Base-by-base conservation (phyloP, 2,113 vertebrate genomes). In the Dolichallabes microphthalmus region DNA sequence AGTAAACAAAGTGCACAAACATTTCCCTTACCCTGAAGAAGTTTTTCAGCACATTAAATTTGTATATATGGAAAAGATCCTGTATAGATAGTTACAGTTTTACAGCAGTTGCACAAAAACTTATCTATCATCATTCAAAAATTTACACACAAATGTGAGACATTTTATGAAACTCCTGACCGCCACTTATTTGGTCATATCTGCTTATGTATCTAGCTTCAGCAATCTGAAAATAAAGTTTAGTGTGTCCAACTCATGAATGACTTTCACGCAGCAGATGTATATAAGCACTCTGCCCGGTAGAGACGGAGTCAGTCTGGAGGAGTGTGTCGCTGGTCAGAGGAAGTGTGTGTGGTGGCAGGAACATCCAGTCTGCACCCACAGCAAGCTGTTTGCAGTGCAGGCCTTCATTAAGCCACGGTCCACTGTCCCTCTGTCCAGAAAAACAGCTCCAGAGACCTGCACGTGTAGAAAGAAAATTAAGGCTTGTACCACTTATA, bases 391-490 rank as follows among this genome's bases (percentile, higher is more conserved):
- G 94, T 91, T 95, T 95, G 90, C 87, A 89, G 92, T 82, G 88
- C 91, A 52, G 82, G 83, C 94, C 92, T 93, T 95, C 94, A 95
- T 95, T 81, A 93, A 88, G n/a, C 90, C 94, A 87, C 71, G 13
- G 75, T 83, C 63, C 86, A 92, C 91, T 77, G 50, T 81, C 92
- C 87, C 84, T 63, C 84, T 84, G 81, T 89, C 83, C 89, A 76
- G 15, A 89, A 87, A 89, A 91, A 91, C 89, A 22, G 87, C 83
- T 89, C 87, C 25, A 61, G 86, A 88, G 68, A 89, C 91, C 83
- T 69, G 64, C 58, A 10, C 73, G 32, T 64, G 4, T 85, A 7
- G 89, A 9, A 66, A n/a, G n/a, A 30, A 32, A 8, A 22, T 71
- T 71, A 35, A 63, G 39, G 35, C 35, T 32, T 32, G 15, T 5